Percentiles rank a stretch among this genome's conserved stretches.
phyloP scores from a whole-genome alignment of 1,140 invertebrate species.

The Dinoponera quadriceps region DNA sequence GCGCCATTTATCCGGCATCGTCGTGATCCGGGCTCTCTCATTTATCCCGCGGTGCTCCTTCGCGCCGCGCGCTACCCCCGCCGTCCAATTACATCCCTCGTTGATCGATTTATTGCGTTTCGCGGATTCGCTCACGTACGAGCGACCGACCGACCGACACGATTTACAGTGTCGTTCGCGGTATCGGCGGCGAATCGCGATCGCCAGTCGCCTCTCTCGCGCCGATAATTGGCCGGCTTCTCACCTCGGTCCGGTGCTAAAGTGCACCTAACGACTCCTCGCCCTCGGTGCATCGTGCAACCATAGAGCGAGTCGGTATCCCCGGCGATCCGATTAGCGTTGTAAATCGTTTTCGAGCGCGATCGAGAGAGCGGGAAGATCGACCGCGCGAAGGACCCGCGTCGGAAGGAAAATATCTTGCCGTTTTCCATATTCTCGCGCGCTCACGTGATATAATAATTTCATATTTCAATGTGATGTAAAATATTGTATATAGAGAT shows the following conservation, averaged over 20 bases:
- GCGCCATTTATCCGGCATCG: constrained; percentile 36
- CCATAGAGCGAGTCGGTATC: background rate
- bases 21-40: constrained; percentile 20
- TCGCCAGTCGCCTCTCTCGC: constrained; percentile 5
- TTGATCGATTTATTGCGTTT: constrained; percentile 56
- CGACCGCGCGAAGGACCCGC: background rate
- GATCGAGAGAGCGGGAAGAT: background rate
- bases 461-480: too few relatives aligned
- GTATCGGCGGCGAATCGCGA: constrained; percentile 35
- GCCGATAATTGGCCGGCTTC: constrained; percentile 47
- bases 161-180: constrained; percentile 45
- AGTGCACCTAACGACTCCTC: constrained; percentile 19
- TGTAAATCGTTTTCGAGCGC: background rate
- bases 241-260: constrained; percentile 38
- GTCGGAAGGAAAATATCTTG: background rate
- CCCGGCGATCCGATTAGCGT: constrained; percentile 25
- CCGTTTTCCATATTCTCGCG: too few relatives aligned
- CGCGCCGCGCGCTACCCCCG: background rate
- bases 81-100: constrained; percentile 38
- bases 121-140: constrained; percentile 14
- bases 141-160: background rate
- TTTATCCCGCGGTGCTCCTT: constrained; percentile 21
- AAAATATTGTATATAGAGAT: too few relatives aligned
- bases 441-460: too few relatives aligned
- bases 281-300: constrained; percentile 17